Conservation (phyloP, 2,797 vertebrate genomes). For the Bovichtus diacanthus region DNA sequence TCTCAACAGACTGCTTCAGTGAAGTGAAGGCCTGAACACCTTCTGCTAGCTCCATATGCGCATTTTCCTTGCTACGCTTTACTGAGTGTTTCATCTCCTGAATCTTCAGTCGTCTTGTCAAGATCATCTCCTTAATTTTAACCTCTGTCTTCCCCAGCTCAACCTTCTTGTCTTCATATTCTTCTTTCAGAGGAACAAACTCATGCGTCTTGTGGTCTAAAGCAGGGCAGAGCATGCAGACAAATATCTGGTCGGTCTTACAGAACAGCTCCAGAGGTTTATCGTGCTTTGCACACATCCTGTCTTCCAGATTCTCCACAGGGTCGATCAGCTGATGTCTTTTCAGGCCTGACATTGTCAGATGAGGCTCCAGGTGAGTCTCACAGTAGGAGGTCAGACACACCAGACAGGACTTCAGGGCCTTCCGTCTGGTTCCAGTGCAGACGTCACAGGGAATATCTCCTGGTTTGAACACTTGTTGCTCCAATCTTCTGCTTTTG, state of each 20-base stretch:
- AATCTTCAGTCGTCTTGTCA: background rate
- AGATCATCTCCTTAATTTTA: conserved; percentile 14
- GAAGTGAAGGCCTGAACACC: background rate
- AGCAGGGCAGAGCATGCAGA: conserved; percentile 4
- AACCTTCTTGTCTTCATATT: background rate
- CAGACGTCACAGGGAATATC: conserved; percentile 31
- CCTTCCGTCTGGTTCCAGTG: conserved; percentile 22
- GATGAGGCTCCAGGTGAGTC: conserved; percentile 33
- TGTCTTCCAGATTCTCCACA: conserved; percentile 11
- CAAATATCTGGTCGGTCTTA: background rate
- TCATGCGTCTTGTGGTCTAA: conserved; percentile 13
- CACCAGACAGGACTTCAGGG: conserved; percentile 37
- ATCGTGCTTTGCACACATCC: conserved; percentile 17
- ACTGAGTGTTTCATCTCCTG: background rate
- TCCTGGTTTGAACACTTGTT: background rate
- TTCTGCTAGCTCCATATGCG: background rate
- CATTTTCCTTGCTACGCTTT: background rate
- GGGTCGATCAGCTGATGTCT: conserved; percentile 25
- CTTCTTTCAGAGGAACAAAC: conserved; percentile 1
- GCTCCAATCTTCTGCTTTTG: conserved; percentile 9
- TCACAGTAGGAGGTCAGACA: conserved; percentile 30
- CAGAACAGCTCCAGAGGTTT: conserved; percentile 41
- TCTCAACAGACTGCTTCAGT: conserved; percentile 5
- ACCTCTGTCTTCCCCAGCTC: background rate
- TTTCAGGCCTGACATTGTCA: background rate